Evolutionary conservation across 1,140 invertebrate genomes (phyloP).

Genomic region (Holotrichia oblita): DNA sequence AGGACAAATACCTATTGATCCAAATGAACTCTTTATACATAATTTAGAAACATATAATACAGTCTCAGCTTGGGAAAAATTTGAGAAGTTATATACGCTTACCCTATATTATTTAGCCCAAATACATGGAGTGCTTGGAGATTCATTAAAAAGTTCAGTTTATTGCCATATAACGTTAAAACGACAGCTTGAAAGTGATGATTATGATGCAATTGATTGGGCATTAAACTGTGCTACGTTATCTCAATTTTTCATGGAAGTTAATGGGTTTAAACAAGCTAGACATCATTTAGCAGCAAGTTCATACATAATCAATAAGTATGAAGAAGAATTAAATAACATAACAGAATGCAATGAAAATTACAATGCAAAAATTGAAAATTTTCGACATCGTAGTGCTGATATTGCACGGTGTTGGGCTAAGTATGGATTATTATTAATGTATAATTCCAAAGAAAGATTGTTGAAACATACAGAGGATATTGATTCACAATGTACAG

Average conservation of each 20-base stretch:
- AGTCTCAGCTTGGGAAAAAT: slow-evolving; percentile 61
- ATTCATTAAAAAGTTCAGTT: slow-evolving; percentile 78
- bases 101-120: slow-evolving; percentile 91
- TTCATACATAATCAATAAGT: slow-evolving; percentile 73
- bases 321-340: slow-evolving; percentile 68
- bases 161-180: slow-evolving; percentile 88
- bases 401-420: slow-evolving; percentile 90
- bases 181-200: slow-evolving; percentile 78
- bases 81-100: slow-evolving; percentile 84
- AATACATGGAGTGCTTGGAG: slow-evolving; percentile 77
- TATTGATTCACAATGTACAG: slow-evolving; percentile 55
- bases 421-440: slow-evolving; percentile 84
- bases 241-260: slow-evolving; percentile 85
- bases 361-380: slow-evolving; percentile 72
- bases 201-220: slow-evolving; percentile 89
- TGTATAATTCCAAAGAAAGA: slow-evolving; percentile 77
- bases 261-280: slow-evolving; percentile 79
- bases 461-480: slow-evolving; percentile 70
- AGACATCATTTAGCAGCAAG: slow-evolving; percentile 86
- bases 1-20: slow-evolving; percentile 63
- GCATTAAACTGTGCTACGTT: slow-evolving; percentile 89
- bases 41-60: slow-evolving; percentile 61
- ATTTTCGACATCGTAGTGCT: slow-evolving; percentile 78
- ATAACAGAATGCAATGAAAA: slow-evolving; percentile 67
- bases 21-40: slow-evolving; percentile 69